Percentiles rank a stretch among this genome's conserved stretches.
Evolutionary conservation across 2,888 invertebrate species (phyloP).

Genomic region (Temnothorax rugatulus): DNA sequence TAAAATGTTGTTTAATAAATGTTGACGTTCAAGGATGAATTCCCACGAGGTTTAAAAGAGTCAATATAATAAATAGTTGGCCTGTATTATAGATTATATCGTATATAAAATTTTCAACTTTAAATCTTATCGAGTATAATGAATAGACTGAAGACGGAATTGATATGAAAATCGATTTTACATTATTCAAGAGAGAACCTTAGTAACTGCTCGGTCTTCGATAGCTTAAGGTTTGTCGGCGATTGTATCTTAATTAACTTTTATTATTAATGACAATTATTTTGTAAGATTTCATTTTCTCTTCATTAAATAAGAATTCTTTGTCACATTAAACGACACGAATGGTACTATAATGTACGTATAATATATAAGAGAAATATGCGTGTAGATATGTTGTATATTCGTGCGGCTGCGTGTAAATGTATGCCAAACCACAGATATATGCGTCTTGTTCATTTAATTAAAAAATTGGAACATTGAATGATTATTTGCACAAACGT

Average conservation of each 20-base stretch:
- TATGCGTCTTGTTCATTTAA: constrained; percentile 21
- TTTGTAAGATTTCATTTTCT: not conserved
- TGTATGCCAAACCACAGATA: constrained; percentile 59
- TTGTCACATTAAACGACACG: not conserved
- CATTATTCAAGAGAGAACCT: constrained; percentile 5
- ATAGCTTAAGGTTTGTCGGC: constrained; percentile 18
- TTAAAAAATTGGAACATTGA: constrained; percentile 16
- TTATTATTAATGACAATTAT: constrained; percentile 3
- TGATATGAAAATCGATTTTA: constrained; percentile 1
- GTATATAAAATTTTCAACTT: not conserved
- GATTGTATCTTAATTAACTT: constrained; percentile 32
- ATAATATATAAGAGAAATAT: constrained; percentile 6
- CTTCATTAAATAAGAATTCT: not conserved
- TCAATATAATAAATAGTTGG: not conserved
- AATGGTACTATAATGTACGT: constrained; percentile 18
- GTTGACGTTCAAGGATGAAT: constrained; percentile 9
- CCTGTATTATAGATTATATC: not conserved
- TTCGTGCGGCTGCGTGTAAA: constrained; percentile 46
- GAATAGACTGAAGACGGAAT: not conserved
- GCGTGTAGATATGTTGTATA: constrained; percentile 25
- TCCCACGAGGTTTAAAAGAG: not conserved
- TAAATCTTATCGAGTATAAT: not conserved
- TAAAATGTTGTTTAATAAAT: constrained; percentile 29
- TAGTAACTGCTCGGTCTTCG: not conserved
- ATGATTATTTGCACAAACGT: not conserved